Base-by-base conservation (phyloP, 2,888 invertebrate genomes). In the Hirtodrosophila duncani region DNA sequence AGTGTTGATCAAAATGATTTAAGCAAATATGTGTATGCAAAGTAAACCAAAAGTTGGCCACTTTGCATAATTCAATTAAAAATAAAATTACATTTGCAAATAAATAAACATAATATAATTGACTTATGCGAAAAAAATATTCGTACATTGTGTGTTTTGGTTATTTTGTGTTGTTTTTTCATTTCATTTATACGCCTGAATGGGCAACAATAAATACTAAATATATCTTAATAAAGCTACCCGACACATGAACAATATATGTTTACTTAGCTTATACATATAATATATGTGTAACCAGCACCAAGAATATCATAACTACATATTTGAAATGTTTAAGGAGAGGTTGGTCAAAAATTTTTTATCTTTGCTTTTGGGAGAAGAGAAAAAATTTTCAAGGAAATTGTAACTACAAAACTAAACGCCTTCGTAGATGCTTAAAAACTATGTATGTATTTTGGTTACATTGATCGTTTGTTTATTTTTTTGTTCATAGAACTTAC, bases 401-500 rank as follows among this genome's bases (percentile, higher is more conserved):
- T 29, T 30, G 20, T 31, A 16, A 11, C 9, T 13, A 31, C 17
- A 57, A 17, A 42, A 10, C 57, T 80, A 67, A 36, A 39, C 11
- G 11, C 10, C 33, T 13, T 37, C 14, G 31, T 30, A 49, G 10
- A 37, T 34, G 29, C 13, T 46, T 48, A 26, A 31, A 3, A 3
- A 26, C 18, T 60, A 63, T 6, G 8, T 37, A 26, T 33, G 38
- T 24, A n/a, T 36, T 31, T 39, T 27, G 2, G 29, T 33, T 33
- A 37, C 59, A 65, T 55, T 60, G 63, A 58, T 80, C 53, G 67
- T 66, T 78, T 59, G 67, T 43, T 81, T 78, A 48, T 60, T 77
- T 65, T 77, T 63, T 68, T 88, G 96, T 96, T 96, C 96, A 96
- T 93, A 94, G 96, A 96, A 96, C 96, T 92, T 96, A 96, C 95